Percentiles rank a stretch among this genome's conserved stretches.
Evolutionary conservation across 2,113 vertebrate genomes (phyloP).

Genomic region (Heptranchias perlo): DNA sequence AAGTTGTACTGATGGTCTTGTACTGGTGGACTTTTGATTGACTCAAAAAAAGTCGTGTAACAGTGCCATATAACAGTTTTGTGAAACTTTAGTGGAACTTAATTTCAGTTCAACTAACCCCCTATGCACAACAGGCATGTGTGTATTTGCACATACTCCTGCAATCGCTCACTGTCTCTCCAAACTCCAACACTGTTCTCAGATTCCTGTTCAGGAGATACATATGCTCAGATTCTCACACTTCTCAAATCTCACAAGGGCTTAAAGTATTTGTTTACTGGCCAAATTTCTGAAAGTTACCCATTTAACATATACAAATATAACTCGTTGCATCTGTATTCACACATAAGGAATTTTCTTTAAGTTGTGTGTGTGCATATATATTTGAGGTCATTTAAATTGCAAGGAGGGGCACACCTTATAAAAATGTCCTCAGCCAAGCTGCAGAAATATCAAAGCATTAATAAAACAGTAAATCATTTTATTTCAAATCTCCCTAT

Average conservation of each 20-base stretch:
- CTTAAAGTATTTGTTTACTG: background rate
- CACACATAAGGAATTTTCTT: background rate
- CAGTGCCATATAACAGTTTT: background rate
- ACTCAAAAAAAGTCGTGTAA: background rate
- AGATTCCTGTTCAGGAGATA: background rate
- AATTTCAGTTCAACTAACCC: background rate
- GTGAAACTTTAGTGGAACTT: background rate
- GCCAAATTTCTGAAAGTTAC: background rate
- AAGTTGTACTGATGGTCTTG: background rate
- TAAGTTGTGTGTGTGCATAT: background rate
- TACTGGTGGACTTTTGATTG: background rate
- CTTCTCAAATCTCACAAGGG: constrained; percentile 9
- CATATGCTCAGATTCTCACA: background rate
- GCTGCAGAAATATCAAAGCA: background rate
- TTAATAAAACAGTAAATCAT: background rate
- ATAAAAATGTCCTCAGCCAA: background rate
- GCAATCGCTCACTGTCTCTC: background rate
- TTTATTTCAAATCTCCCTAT: background rate
- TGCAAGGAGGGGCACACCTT: background rate
- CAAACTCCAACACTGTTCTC: background rate
- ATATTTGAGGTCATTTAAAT: background rate
- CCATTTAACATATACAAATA: constrained; percentile 2
- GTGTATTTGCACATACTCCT: background rate
- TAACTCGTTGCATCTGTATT: background rate
- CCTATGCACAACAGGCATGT: background rate